phyloP scores from a whole-genome alignment of 2,797 vertebrate species.

The Labroides dimidiatus region DNA sequence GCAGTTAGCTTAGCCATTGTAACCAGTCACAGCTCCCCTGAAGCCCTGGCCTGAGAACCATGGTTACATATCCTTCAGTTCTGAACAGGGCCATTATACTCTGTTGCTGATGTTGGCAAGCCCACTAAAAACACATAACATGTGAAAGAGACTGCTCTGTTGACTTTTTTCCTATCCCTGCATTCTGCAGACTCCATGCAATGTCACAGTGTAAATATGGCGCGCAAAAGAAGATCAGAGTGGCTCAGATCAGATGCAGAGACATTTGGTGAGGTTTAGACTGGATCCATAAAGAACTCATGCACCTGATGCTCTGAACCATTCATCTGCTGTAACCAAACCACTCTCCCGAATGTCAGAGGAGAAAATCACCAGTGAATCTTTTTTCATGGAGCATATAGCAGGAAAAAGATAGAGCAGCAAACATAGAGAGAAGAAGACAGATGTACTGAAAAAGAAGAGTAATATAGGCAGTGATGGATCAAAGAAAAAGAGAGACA shows the following conservation, averaged over 20 bases:
- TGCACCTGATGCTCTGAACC: conserved; percentile 26
- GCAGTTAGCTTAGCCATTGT: background rate
- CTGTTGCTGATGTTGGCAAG: background rate
- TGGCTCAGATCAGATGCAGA: conserved; percentile 3
- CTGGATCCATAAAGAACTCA: conserved; percentile 24
- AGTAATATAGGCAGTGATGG: background rate
- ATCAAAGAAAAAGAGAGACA: conserved; percentile 26
- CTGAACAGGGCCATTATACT: background rate
- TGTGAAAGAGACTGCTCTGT: background rate
- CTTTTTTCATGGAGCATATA: conserved; percentile 19
- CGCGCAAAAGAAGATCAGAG: conserved; percentile 8
- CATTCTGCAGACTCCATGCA: conserved; percentile 10
- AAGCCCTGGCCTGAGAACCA: background rate
- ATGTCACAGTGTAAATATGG: conserved; percentile 30
- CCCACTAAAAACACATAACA: background rate
- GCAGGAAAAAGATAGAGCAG: conserved; percentile 16
- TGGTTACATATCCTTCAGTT: background rate
- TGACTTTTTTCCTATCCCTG: background rate
- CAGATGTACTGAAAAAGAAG: conserved; percentile 11
- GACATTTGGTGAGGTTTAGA: conserved; percentile 32
- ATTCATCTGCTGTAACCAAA: conserved; percentile 19
- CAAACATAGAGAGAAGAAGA: conserved; percentile 25
- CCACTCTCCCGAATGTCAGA: conserved; percentile 11
- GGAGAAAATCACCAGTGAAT: conserved; percentile 20
- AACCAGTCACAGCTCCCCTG: background rate